Base-by-base conservation (phyloP, 2,888 invertebrate genomes). In the Nipponacmea schrenckii region DNA sequence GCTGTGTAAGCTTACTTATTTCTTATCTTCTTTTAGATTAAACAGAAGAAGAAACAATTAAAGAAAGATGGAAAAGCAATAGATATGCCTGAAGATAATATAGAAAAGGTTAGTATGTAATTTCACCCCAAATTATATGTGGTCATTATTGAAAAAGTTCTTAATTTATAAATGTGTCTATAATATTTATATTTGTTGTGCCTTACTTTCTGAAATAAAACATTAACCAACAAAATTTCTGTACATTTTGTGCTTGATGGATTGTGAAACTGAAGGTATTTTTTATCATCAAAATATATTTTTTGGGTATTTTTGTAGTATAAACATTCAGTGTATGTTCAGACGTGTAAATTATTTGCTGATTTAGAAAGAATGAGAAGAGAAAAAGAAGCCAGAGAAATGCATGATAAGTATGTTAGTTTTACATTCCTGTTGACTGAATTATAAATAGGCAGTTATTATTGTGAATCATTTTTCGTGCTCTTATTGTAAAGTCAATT, bases 261-360 rank as follows among this genome's bases (percentile, higher is more conserved):
- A 31, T 31, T 31, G 31, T 2, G 31, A 31, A 31, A 31, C 31
- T 3, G 31, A 31, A 31, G 31, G 5, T 3, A 31, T 3, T 31
- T 31, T 31, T 31, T 31, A 3, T 31, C 5, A 31, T 31, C 5
- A 2, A n/a, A 20, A 50, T 50, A 7, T 20, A 14, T 50, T 0
- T 20, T 50, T n/a, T n/a, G n/a, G n/a, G 8, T 56, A 56, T 56
- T 56, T 20, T 56, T 39, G 39, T 84, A 90, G 88, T 90, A 89
- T 87, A 95, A 94, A 90, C 97, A 97, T 90, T 94, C 98, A 3
- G 92, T 98, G 68, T 97, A 97, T 91, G 97, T 98, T n/a, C 94
- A 98, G 93, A 98, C 97, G 15, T 98, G 97, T 95, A 98, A 99
- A 91, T 92, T 97, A 75, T 93, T 93, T 89, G 99, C 99, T 67